A percentile compares a stretch with the other conserved stretches of the same genome.
phyloP scores from a whole-genome alignment of 2,797 vertebrate genomes.

The Melanogrammus aeglefinus region DNA sequence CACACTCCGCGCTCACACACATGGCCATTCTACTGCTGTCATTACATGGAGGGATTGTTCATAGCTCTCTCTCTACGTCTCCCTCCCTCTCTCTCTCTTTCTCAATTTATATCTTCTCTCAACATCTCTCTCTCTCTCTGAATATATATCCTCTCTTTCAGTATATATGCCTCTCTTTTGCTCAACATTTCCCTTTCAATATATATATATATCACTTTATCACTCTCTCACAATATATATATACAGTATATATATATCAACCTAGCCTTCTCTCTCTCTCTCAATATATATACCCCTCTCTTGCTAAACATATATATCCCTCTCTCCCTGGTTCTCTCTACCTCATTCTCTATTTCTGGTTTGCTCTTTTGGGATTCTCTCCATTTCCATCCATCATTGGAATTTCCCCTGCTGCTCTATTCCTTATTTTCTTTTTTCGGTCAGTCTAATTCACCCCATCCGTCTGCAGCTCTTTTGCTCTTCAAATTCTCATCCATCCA shows the following conservation, averaged over 20 bases:
- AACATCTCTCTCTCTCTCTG: too few species aligned
- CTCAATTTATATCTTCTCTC: not conserved
- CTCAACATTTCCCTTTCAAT: not conserved
- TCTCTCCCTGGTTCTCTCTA: not conserved
- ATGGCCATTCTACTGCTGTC: not conserved
- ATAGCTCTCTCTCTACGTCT: not conserved
- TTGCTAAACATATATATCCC: not conserved
- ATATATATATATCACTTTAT: not conserved
- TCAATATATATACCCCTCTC: not conserved
- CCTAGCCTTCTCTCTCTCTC: too few species aligned
- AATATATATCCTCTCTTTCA: not conserved
- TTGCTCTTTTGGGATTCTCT: not conserved
- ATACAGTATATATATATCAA: not conserved
- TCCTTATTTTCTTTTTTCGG: not conserved
- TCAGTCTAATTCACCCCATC: not conserved
- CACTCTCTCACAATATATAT: not conserved
- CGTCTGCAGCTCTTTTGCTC: not conserved
- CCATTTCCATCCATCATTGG: not conserved
- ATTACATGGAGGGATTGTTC: not conserved
- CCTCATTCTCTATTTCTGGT: not conserved
- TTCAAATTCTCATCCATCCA: not conserved
- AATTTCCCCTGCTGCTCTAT: not conserved
- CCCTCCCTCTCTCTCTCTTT: not conserved
- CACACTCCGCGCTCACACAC: constrained; percentile 5
- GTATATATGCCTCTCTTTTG: not conserved